phyloP scores from a whole-genome alignment of 2,113 vertebrate genomes.

The Oryctolagus cuniculus region DNA sequence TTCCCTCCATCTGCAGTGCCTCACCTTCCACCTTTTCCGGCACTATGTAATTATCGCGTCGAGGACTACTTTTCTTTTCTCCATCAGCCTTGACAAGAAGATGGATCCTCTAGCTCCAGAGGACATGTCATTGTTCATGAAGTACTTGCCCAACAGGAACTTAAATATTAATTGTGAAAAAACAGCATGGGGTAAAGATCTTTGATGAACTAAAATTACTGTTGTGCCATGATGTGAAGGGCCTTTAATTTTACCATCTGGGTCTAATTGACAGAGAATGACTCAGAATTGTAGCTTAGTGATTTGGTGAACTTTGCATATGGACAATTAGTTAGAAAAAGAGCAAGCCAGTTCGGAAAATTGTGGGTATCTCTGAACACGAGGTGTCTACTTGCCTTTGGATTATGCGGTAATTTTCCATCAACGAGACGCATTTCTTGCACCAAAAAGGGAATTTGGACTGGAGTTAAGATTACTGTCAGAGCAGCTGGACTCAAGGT shows the following conservation, averaged over 20 bases:
- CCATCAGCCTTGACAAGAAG: constrained; percentile 85
- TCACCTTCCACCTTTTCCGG: constrained; percentile 84
- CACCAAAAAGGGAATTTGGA: background rate
- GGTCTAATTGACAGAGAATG: constrained; percentile 82
- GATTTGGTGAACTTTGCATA: constrained; percentile 65
- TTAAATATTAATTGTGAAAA: constrained; percentile 82
- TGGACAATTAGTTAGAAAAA: constrained; percentile 73
- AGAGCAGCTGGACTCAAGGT: accelerated
- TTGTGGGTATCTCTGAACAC: constrained; percentile 9
- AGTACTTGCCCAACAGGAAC: constrained; percentile 81
- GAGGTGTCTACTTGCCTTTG: background rate
- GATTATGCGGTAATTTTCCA: background rate
- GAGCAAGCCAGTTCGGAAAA: constrained; percentile 65
- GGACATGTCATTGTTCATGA: constrained; percentile 77
- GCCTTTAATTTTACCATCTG: constrained; percentile 81
- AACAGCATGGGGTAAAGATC: constrained; percentile 75
- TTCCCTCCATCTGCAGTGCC: constrained; percentile 66
- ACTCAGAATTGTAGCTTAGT: constrained; percentile 66
- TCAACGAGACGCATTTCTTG: background rate
- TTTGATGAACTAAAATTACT: constrained; percentile 82
- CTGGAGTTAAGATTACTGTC: background rate
- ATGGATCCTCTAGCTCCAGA: constrained; percentile 79
- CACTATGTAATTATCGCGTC: constrained; percentile 84
- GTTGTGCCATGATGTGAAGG: constrained; percentile 72
- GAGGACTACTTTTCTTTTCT: constrained; percentile 79